Base-by-base conservation (phyloP, 2,888 invertebrate genomes). In the Latheticus oryzae region DNA sequence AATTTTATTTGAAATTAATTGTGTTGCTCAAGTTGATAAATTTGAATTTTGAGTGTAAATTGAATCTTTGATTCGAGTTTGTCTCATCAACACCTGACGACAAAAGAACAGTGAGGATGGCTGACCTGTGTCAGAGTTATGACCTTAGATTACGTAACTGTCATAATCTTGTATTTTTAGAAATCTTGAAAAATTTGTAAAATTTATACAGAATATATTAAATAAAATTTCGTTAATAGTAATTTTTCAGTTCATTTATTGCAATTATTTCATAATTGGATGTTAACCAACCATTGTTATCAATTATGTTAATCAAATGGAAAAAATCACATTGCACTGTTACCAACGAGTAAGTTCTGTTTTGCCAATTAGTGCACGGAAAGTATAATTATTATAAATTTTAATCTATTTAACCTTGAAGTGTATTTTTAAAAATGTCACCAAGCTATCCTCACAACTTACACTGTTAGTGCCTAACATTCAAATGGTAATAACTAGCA, bases 341-440 rank as follows among this genome's bases (percentile, higher is more conserved):
- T 7, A 37, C 19, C 26, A 8, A 15, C 8, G 26, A 12, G 42
- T 12, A 43, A 24, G 16, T 30, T 30, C 8, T 26, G 15, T 4
- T 16, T 13, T 30, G 23, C 33, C 47, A 47, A 47, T 47, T 47
- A 33, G 47, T 30, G 47, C 23, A 47, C n/a, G 32, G 33, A 33
- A 47, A 21, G 30, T 47, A 47, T 23, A 9, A 47, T 19, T 33
- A 47, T 47, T 47, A 33, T 33, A 47, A 33, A 47, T 47, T 47
- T 47, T 47, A 47, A 47, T 47, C 23, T 23, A 33, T 47, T 32
- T 33, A 17, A 19, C 47, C 47, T 47, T 47, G 47, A 47, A 23
- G 15, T 21, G n/a, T 33, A 33, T 30, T 47, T 47, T 33, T 19
- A 47, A 47, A 43, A 47, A 33, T 47, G 47, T 47, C 47, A 33